Conservation (phyloP, 2,113 vertebrate species). For the Toxostoma redivivum region DNA sequence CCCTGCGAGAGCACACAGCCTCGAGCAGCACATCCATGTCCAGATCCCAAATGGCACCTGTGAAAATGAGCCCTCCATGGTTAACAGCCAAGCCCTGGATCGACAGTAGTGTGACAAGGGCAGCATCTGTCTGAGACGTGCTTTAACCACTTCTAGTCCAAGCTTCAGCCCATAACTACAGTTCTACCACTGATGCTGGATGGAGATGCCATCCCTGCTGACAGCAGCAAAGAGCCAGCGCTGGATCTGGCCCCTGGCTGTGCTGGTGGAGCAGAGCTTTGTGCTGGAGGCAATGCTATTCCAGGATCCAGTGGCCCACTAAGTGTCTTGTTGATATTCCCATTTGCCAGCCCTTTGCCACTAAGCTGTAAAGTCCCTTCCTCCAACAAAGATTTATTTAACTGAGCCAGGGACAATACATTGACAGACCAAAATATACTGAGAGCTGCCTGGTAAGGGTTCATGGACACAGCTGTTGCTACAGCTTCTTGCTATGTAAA, state of each 20-base stretch:
- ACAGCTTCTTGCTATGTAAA: slow-evolving; percentile 44
- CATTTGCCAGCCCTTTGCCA: background rate
- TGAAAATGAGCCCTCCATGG: background rate
- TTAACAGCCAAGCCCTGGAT: background rate
- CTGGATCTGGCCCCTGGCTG: background rate
- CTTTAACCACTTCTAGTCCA: background rate
- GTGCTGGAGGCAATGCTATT: background rate
- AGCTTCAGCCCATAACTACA: background rate
- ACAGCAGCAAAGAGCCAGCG: fast-evolving
- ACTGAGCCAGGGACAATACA: background rate
- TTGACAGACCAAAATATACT: background rate
- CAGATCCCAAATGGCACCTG: background rate
- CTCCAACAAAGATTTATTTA: background rate
- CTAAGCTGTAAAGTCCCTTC: slow-evolving; percentile 7
- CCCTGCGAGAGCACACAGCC: fast-evolving
- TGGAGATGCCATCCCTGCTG: background rate
- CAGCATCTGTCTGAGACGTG: background rate
- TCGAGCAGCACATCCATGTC: background rate
- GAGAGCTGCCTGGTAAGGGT: slow-evolving; percentile 3
- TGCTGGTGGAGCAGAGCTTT: background rate
- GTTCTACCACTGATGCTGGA: fast-evolving
- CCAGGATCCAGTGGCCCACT: background rate
- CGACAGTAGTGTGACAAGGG: background rate
- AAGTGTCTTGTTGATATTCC: background rate
- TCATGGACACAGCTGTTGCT: background rate